Evolutionary conservation across 2,113 vertebrate species (phyloP).

Genomic region (Microcebus jonahi): DNA sequence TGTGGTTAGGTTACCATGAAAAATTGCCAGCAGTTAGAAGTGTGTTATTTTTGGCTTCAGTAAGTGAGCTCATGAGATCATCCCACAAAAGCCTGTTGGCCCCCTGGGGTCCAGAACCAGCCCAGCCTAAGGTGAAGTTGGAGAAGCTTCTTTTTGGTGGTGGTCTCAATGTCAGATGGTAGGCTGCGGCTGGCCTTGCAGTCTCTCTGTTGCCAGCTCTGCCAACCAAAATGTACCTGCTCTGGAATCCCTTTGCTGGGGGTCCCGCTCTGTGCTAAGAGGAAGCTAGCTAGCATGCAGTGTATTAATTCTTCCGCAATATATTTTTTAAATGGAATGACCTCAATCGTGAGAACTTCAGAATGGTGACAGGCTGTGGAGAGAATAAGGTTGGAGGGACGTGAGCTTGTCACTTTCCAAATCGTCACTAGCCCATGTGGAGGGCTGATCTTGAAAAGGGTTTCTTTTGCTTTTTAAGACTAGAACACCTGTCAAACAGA

Average conservation of each 20-base stretch:
- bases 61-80: neutral
- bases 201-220: neutral
- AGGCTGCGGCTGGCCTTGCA: neutral
- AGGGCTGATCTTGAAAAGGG: neutral
- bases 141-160: neutral
- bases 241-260: neutral
- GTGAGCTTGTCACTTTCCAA: neutral
- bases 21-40: conserved; percentile 4
- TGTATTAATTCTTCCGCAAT: neutral
- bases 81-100: neutral
- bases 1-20: neutral
- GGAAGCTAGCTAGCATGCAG: neutral
- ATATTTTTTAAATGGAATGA: neutral
- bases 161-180: neutral
- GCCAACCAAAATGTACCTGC: neutral
- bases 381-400: neutral
- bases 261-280: neutral
- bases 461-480: neutral
- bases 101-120: neutral
- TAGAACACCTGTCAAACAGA: neutral
- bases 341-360: neutral
- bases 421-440: too few relatives aligned
- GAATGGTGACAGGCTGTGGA: neutral
- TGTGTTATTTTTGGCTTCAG: neutral
- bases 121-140: neutral